Evolutionary conservation across 2,113 vertebrate genomes (phyloP).

Genomic region (Oreocharis arfaki): DNA sequence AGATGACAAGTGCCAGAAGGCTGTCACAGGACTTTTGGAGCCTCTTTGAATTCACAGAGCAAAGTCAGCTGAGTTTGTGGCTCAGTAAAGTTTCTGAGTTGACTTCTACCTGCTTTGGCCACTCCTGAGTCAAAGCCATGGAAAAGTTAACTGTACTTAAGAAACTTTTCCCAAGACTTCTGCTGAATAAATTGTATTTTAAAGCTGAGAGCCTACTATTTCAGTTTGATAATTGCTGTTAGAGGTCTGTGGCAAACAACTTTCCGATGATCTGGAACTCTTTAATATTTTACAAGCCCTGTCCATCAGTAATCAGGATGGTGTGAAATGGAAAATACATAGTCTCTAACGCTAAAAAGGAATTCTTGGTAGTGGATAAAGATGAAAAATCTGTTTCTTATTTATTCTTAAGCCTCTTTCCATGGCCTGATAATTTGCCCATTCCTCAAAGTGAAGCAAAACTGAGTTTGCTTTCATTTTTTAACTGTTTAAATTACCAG

Average conservation of each 20-base stretch:
- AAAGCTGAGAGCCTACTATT: background rate
- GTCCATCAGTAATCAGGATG: background rate
- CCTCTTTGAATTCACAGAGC: background rate
- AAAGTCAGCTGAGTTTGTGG: background rate
- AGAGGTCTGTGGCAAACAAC: background rate
- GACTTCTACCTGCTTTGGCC: background rate
- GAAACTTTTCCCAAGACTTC: background rate
- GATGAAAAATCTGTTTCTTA: background rate
- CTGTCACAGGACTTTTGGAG: background rate
- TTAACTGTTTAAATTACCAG: background rate
- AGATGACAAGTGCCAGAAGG: background rate
- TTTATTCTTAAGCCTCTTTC: background rate
- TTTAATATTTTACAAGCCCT: background rate
- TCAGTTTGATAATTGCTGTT: background rate
- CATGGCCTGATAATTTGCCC: background rate
- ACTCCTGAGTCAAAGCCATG: background rate
- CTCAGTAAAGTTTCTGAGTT: background rate
- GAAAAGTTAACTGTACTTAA: background rate
- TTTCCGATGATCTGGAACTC: background rate
- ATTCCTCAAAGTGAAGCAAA: background rate
- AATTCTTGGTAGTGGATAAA: background rate
- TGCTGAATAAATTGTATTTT: background rate
- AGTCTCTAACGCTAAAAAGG: background rate
- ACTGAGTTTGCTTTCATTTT: background rate
- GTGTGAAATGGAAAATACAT: background rate